phyloP scores from a whole-genome alignment of 2,797 vertebrate species.

The Cryptoblepharus egeriae region DNA sequence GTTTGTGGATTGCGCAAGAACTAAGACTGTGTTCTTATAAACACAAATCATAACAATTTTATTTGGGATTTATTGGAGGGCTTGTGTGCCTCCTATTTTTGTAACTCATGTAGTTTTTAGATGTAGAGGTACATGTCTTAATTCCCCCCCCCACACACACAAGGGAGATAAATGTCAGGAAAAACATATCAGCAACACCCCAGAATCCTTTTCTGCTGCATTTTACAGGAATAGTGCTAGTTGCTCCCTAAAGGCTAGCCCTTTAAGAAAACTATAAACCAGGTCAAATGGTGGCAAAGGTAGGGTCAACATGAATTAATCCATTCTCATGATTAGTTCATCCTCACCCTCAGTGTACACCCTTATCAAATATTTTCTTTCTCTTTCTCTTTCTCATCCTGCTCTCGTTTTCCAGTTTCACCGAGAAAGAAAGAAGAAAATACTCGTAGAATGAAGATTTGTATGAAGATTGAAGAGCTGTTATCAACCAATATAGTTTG shows the following conservation, averaged over 20 bases:
- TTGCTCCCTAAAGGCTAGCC: not conserved
- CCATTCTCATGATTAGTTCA: too few species aligned
- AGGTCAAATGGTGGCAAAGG: not conserved
- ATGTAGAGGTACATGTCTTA: not conserved
- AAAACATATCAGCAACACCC: not conserved
- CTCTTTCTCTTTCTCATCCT: too few species aligned
- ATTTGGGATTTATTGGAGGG: not conserved
- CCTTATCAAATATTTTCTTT: too few species aligned
- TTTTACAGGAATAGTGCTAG: not conserved
- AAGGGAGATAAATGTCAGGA: not conserved
- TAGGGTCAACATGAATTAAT: not conserved
- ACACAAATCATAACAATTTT: not conserved
- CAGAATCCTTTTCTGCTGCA: not conserved
- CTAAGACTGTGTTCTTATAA: conserved; percentile 19
- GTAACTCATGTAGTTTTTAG: not conserved
- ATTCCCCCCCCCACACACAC: not conserved
- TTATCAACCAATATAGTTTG: too few species aligned
- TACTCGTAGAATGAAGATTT: too few species aligned
- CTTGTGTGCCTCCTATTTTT: not conserved
- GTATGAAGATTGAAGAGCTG: too few species aligned
- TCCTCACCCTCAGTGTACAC: too few species aligned
- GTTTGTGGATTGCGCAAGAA: conserved; percentile 17
- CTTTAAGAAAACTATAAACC: not conserved
- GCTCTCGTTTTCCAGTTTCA: too few species aligned
- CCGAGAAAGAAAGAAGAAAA: not conserved